Conservation (phyloP, 2,113 vertebrate genomes). For the Ictidomys tridecemlineatus region DNA sequence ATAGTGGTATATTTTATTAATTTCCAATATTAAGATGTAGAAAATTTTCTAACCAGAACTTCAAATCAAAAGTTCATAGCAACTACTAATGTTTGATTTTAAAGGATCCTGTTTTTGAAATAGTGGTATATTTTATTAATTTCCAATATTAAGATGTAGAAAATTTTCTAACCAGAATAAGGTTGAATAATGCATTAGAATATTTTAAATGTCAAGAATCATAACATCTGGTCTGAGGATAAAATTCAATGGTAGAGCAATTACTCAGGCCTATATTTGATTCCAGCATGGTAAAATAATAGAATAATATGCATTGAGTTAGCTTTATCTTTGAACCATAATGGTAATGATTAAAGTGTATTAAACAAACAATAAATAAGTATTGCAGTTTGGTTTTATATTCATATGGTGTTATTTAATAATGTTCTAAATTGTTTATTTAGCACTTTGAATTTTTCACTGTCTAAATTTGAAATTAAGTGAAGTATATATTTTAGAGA, state of each 20-base stretch:
- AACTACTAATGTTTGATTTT: no score
- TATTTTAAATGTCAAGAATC: background rate
- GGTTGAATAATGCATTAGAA: background rate
- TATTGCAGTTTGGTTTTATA: background rate
- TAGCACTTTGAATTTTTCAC: background rate
- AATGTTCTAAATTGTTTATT: background rate
- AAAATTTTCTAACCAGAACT: background rate
- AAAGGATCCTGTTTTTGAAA: no score
- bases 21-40: background rate
- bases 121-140: background rate
- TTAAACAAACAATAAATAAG: background rate
- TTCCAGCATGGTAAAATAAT: background rate
- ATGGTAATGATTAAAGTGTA: background rate
- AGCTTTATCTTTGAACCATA: background rate
- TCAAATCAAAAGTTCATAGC: no score
- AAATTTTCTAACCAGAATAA: background rate
- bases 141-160: background rate
- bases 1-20: background rate
- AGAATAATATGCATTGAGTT: background rate
- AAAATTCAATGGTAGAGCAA: background rate
- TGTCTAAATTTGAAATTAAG: background rate
- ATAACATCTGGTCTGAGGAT: background rate
- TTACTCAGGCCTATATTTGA: no score
- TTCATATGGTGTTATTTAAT: background rate
- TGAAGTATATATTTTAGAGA: background rate